Conservation (phyloP, 2,797 vertebrate species). For the Clarias laeviceps region DNA sequence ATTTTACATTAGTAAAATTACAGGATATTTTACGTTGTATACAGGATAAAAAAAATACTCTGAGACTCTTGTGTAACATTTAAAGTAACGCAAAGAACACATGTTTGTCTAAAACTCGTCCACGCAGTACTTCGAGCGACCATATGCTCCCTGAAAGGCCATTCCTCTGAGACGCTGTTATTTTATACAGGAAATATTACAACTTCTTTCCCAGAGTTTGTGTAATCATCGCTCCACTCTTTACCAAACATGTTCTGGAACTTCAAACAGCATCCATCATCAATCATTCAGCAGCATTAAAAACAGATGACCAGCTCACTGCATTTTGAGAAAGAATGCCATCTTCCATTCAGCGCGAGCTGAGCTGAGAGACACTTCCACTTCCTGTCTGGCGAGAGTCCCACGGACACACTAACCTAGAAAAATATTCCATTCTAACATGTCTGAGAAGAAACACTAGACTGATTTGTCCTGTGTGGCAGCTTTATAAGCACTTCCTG, state of each 20-base stretch:
- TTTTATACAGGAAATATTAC: conserved; percentile 52
- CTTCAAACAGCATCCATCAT: conserved; percentile 10
- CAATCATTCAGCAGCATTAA: conserved; percentile 11
- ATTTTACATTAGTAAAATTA: neutral
- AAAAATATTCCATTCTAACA: conserved; percentile 14
- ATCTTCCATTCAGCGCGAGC: conserved; percentile 3
- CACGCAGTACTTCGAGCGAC: neutral
- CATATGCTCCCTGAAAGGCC: conserved; percentile 9
- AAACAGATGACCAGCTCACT: conserved; percentile 20
- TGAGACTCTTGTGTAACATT: neutral
- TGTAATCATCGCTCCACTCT: conserved; percentile 8
- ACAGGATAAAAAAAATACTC: neutral
- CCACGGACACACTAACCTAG: conserved; percentile 11
- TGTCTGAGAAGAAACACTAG: neutral
- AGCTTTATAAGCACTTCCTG: conserved; percentile 20
- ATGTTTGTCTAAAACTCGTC: neutral
- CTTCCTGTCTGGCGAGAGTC: neutral
- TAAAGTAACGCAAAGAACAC: neutral
- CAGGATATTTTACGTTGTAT: neutral
- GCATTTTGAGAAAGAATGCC: neutral
- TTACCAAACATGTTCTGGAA: conserved; percentile 10
- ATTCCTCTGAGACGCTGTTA: conserved; percentile 38
- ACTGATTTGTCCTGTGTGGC: neutral
- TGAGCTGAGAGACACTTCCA: conserved; percentile 15
- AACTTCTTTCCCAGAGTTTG: conserved; percentile 53